These are phyloP conservation scores for Coendou prehensilis DNA, from an alignment of 2,797 vertebrate species.

Conservation along the genomic window DNA sequence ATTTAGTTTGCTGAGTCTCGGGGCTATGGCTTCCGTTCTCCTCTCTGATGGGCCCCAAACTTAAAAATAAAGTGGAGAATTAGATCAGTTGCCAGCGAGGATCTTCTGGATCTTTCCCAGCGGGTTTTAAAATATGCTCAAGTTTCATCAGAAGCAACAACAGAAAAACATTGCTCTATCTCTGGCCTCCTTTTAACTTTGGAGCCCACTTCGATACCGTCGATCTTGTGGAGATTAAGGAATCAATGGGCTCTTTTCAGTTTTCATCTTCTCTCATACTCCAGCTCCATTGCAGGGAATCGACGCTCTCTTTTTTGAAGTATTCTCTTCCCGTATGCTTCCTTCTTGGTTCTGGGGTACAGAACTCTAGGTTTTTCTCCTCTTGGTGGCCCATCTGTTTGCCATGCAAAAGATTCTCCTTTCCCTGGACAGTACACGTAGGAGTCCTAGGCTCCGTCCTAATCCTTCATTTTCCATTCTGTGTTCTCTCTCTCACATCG, in stretches of 20 bases:
- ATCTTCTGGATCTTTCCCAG: neutral
- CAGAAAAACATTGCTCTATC: neutral
- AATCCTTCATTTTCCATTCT: neutral
- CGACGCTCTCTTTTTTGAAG: neutral
- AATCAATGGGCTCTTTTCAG: neutral
- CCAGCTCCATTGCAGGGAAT: slow-evolving; percentile 4
- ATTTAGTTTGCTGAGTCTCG: neutral
- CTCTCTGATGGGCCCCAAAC: neutral
- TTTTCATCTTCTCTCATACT: slow-evolving; percentile 32
- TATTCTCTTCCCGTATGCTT: neutral
- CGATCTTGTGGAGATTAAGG: slow-evolving; percentile 14
- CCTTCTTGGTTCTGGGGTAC: neutral
- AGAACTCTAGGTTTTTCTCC: slow-evolving; percentile 21
- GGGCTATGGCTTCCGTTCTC: neutral
- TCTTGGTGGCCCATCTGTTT: neutral
- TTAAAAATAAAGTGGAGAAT: slow-evolving; percentile 17
- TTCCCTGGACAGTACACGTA: neutral
- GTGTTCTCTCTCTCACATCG: neutral
- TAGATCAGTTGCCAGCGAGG: neutral
- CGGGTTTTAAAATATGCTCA: neutral
- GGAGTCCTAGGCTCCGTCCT: neutral
- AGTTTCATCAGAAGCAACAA: slow-evolving; percentile 9
- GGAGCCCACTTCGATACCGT: neutral
- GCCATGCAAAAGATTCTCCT: neutral
- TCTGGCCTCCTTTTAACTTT: neutral